phyloP scores from a whole-genome alignment of 2,888 invertebrate species.

The Ryuthela nishihirai region DNA sequence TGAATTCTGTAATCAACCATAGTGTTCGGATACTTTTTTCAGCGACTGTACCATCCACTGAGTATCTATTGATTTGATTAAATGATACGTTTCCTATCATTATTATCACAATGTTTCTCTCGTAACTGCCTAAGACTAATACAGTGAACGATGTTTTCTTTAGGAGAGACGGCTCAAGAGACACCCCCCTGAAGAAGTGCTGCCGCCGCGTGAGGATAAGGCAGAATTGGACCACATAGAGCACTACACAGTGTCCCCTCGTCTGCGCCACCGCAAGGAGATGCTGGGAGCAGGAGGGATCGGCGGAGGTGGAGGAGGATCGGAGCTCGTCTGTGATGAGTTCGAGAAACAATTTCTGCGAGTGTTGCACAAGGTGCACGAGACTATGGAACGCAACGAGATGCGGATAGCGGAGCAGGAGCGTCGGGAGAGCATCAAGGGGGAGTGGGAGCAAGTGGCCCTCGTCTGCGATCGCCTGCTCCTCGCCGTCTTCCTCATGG shows the following conservation, averaged over 20 bases:
- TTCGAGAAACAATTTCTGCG: slow-evolving; percentile 63
- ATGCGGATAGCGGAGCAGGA: slow-evolving; percentile 73
- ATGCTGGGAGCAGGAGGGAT: slow-evolving; percentile 1
- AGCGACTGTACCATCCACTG: no score
- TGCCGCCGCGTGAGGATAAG: slow-evolving; percentile 51
- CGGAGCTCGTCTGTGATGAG: slow-evolving; percentile 44
- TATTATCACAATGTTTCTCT: no score
- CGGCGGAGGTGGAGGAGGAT: no score
- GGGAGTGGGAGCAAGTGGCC: slow-evolving; percentile 79
- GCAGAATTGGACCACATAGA: slow-evolving; percentile 46
- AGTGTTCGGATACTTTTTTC: no score
- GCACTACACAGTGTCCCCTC: slow-evolving; percentile 42
- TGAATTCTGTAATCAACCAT: no score
- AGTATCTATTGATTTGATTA: no score
- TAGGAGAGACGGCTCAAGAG: no score
- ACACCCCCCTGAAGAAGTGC: no score
- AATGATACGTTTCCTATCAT: no score
- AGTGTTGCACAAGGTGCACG: slow-evolving; percentile 65
- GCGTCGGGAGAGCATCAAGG: slow-evolving; percentile 68
- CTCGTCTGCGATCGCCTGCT: slow-evolving; percentile 76
- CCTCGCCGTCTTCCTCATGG: slow-evolving; percentile 70
- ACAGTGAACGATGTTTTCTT: no score
- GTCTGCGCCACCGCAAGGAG: slow-evolving; percentile 39
- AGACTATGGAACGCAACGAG: slow-evolving; percentile 74
- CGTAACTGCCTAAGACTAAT: no score